These are phyloP conservation scores for Hippocampus mohnikei DNA, from an alignment of 2,113 vertebrate species.

Conservation along the genomic window DNA sequence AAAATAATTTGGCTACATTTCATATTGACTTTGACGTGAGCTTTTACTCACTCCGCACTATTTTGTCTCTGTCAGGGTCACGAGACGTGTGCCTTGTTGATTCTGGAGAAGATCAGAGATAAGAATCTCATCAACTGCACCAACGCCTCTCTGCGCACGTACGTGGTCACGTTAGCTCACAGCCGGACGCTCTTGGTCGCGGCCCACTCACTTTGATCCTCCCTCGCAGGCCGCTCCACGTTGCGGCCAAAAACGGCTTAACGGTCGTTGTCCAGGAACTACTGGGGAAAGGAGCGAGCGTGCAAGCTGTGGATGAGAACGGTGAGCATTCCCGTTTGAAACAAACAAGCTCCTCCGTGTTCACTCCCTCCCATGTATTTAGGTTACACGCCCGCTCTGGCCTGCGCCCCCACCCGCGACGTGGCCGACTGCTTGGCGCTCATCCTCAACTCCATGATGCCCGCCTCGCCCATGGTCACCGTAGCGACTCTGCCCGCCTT, in stretches of 20 bases:
- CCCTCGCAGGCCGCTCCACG: slow-evolving; percentile 85
- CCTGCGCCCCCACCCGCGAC: slow-evolving; percentile 93
- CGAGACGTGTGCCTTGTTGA: slow-evolving; percentile 99
- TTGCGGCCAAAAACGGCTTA: slow-evolving; percentile 91
- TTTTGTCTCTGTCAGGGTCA: slow-evolving; percentile 78
- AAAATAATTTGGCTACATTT: neutral
- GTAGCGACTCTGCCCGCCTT: slow-evolving; percentile 76
- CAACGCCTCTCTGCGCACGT: slow-evolving; percentile 95
- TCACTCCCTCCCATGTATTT: neutral
- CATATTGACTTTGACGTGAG: neutral
- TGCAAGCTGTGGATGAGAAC: slow-evolving; percentile 96
- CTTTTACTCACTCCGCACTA: neutral
- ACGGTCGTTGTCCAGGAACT: slow-evolving; percentile 96
- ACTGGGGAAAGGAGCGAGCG: slow-evolving; percentile 93
- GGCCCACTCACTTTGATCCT: slow-evolving; percentile 1
- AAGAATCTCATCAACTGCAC: slow-evolving; percentile 95
- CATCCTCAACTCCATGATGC: slow-evolving; percentile 98
- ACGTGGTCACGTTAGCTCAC: slow-evolving; percentile 46
- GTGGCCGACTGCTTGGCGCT: slow-evolving; percentile 96
- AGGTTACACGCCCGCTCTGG: slow-evolving; percentile 96
- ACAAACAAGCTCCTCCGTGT: neutral
- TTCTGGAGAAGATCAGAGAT: slow-evolving; percentile 93
- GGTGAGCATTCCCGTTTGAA: slow-evolving; percentile 69
- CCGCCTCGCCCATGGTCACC: slow-evolving; percentile 84
- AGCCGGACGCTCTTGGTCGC: neutral